Base-by-base conservation (phyloP, 2,888 invertebrate species). In the Linhomoeus sp. region DNA sequence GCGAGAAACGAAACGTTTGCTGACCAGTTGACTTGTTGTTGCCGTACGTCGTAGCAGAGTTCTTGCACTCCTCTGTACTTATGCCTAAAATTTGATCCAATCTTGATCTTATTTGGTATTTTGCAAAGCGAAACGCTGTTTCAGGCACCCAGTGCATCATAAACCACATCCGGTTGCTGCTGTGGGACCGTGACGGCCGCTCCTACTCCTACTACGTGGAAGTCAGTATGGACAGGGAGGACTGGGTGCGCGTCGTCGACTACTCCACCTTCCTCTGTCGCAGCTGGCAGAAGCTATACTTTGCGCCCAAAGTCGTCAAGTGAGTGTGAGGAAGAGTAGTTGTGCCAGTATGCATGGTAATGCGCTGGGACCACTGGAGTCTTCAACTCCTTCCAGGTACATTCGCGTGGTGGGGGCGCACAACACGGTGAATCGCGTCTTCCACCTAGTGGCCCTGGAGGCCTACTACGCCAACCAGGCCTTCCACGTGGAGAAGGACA, bases 231-330 rank as follows among this genome's bases (percentile, higher is more conserved):
- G 87, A 94, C 72, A 81, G 85, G 67, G 80, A 79, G 66, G 84
- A 90, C 67, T 97, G 94, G 90, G 78, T 82, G 51, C 76, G 81
- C 49, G 80, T 97, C 46, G 76, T 92, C 51, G 92, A 97, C 70
- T 82, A 94, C 72, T 80, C 81, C 53, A 73, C 77, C 53, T 88
- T 81, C 71, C 79, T 80, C 65, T 97, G 97, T 66, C 78, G 97
- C 50, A 90, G 90, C 20, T 90, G 87, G 86, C 97, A 97, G 71
- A 79, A 78, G 65, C 75, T 97, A 43, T 88, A 83, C 71, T 97
- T 97, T 69, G 76, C 78, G 56, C 76, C 82, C 35, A 70, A 84
- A 49, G 88, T 92, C 46, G 84, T 88, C 51, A 80, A 79, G 68
- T 72, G 50, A 50, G 63, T 45, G 17, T 29, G 5, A 29, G 14